phyloP scores from a whole-genome alignment of 1,140 invertebrate genomes.

The Marisa cornuarietis region DNA sequence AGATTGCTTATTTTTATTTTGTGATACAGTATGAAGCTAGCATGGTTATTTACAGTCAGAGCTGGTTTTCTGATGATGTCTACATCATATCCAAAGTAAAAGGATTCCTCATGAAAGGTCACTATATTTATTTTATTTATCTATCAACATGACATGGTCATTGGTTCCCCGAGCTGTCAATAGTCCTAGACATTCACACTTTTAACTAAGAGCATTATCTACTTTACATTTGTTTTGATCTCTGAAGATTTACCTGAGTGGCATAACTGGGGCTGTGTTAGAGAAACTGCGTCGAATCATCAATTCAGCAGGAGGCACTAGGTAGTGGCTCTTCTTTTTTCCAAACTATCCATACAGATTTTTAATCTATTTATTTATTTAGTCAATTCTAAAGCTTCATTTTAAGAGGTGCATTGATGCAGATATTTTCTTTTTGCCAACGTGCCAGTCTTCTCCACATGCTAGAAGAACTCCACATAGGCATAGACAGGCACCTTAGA shows the following conservation, averaged over 20 bases:
- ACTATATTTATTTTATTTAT: no score
- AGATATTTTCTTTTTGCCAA: no score
- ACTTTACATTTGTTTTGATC: slow-evolving; percentile 3
- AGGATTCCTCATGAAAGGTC: slow-evolving; percentile 65
- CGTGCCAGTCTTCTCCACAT: no score
- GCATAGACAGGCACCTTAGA: no score
- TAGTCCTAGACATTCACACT: no score
- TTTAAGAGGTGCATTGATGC: not conserved
- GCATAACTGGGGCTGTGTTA: slow-evolving; percentile 72
- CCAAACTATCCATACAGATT: not conserved
- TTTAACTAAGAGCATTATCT: no score
- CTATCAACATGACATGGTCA: no score
- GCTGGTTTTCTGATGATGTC: slow-evolving; percentile 52
- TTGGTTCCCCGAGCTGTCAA: no score
- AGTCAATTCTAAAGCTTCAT: not conserved
- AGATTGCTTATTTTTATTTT: no score
- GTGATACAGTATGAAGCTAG: slow-evolving; percentile 33
- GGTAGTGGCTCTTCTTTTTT: slow-evolving; percentile 35
- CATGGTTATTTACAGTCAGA: not conserved
- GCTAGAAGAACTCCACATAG: no score
- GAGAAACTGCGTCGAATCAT: slow-evolving; percentile 83
- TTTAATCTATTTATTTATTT: not conserved
- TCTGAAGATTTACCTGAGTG: slow-evolving; percentile 69
- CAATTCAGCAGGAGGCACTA: slow-evolving; percentile 82
- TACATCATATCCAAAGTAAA: slow-evolving; percentile 65